Evolutionary conservation across 2,888 invertebrate genomes (phyloP), one percentile per base, ranked within the genome.

Genomic region (Aphrophora alni): DNA sequence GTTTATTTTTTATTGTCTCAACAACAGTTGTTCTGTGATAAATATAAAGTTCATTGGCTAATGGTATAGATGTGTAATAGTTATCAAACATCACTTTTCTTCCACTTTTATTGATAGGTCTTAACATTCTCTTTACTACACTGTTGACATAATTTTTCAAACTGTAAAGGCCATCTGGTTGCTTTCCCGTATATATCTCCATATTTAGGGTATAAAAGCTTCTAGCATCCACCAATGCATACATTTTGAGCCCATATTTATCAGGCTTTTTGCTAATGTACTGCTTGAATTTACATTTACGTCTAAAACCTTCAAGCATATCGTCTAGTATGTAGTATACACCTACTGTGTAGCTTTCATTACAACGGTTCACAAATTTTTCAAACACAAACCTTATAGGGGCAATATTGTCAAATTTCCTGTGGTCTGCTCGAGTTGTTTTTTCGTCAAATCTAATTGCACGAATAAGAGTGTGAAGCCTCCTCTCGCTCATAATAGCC

Each of bases 231-330:
- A 80, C 83, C 27, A 83, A 38, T 38, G 83, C 87, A 0, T 87
- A 88, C 68, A 83, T 82, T 82, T 86, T 85, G 8, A 86, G 82
- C 14, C 85, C 86, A 82, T 86, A 86, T n/a, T 83, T 86, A 24
- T 84, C 84, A 21, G 86, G 86, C 81, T 87, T 87, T 8, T 82
- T 84, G n/a, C 86, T 84, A 8, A 86, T 86, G 78, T 85, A 86
- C 72, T 84, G 82, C 26, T 83, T 80, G 78, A 86, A 86, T 59
- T 80, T 83, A 78, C 84, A 85, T 84, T n/a, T n/a, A n/a, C n/a
- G n/a, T n/a, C n/a, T n/a, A n/a, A n/a, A n/a, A n/a, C n/a, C n/a
- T n/a, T n/a, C 82, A 75, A 86, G 71, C 82, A 84, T 83, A 75
- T 86, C 85, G 81, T 86, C 86, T 8, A 85, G 82, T 12, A 84